Base-by-base conservation (phyloP, 1,140 invertebrate species). In the Drosophila serrata region DNA sequence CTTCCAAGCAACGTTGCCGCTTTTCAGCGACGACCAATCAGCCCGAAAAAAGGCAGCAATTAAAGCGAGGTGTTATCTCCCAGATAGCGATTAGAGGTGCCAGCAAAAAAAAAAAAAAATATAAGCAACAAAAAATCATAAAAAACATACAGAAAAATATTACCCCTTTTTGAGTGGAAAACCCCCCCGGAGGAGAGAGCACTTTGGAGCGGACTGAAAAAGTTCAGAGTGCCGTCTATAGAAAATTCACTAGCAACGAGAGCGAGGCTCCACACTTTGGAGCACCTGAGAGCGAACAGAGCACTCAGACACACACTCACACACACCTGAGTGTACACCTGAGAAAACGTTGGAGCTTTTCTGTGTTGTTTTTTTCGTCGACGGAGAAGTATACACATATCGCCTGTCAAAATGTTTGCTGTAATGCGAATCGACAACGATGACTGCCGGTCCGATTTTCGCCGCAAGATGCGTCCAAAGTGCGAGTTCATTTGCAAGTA, bases 401-500 rank as follows among this genome's bases (percentile, higher is more conserved):
- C 93, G 85, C 73, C 85, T 93, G 93, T 93, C 94, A 95, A 94
- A 94, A 96, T 96, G 96, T 96, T 96, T 94, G 96, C 96, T 93
- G 95, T 96, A 94, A 96, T 96, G 95, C 95, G 96, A 95, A 97
- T 97, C 94, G 97, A 97, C 94, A 96, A 96, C 94, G 97, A 97
- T 94, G 97, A 97, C 94, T 96, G 96, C 94, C 95, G 96, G 94
- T 95, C 96, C 94, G 96, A 97, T 95, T 97, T 97, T 94, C 95
- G 98, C 93, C 97, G 98, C 93, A 98, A 97, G 94, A 97, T 97
- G 96, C 95, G 96, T 93, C 95, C 96, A 94, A 97, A 98, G 95
- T 98, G 98, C 95, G 97, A 99, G 94, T 99, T 99, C 94, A 97
- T 99, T 93, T 99, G 99, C 96, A 98, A 98, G 94, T 99, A 97